Evolutionary conservation across 2,113 vertebrate species (phyloP), one percentile per base, ranked within the genome.

Genomic region (Dicrurus megarhynchus): DNA sequence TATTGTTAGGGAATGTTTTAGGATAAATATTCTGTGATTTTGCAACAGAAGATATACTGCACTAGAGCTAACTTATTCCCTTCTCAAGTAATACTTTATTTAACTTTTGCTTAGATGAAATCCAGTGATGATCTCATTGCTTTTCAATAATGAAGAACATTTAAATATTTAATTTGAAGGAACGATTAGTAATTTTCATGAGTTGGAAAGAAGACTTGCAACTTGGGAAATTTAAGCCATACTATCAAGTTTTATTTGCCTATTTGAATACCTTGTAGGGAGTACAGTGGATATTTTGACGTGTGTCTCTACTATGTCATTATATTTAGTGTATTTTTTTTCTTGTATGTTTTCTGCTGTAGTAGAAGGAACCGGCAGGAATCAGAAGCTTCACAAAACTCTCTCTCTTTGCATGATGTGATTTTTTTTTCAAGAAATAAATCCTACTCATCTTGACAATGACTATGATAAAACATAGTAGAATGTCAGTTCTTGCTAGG

Each of bases 81-180:
- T 60, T 75, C 59, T 63, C 13, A 35, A 61, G 32, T 71, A 95
- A 63, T 67, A 42, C 7, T 22, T 16, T 49, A n/a, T 65, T 90
- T 67, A 80, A 70, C 22, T 89, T 93, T 77, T 85, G 12, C 39
- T 87, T 70, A 87, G 18, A 30, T 69, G 32, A 88, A 83, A 80
- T 76, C 16, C 26, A 57, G 12, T 71, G 7, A 84, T 84, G 49
- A 63, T 70, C 46, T 92, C 64, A 92, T 71, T 69, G 53, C 35
- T 92, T 92, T 86, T 95, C 30, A 95, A 60, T 78, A 76, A 77
- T 89, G 39, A 88, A 95, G 56, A 81, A 11, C 4, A 67, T 64
- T 81, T 95, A 84, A 95, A 91, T 97, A 83, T 95, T 85, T 94
- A 49, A 94, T 84, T 76, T 82, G 76, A 81, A 93, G 17, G 20